Percentiles rank a stretch among this genome's conserved stretches.
These are phyloP conservation scores for Lamprologus callipterus DNA, from an alignment of 2,113 vertebrate species.

Conservation along the genomic window DNA sequence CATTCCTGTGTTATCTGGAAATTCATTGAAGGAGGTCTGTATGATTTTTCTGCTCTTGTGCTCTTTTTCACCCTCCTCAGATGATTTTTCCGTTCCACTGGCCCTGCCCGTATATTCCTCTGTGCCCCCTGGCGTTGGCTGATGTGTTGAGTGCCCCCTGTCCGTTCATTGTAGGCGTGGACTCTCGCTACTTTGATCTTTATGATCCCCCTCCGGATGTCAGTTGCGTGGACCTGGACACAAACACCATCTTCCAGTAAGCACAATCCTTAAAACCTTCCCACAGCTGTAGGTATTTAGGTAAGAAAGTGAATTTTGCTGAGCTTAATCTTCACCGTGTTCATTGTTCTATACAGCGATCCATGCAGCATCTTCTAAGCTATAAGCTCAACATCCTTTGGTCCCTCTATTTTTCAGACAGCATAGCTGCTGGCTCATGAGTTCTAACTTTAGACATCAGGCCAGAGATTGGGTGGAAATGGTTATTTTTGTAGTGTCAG, in stretches of 20 bases:
- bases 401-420: background rate
- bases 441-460: constrained; percentile 11
- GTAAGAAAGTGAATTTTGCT: background rate
- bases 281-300: background rate
- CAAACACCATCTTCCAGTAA: constrained; percentile 98
- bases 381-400: background rate
- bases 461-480: background rate
- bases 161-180: constrained; percentile 96
- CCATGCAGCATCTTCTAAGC: background rate
- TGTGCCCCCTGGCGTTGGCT: constrained; percentile 93
- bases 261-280: constrained; percentile 5
- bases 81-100: constrained; percentile 99
- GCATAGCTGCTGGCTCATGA: background rate
- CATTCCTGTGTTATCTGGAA: background rate
- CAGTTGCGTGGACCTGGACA: constrained; percentile 97
- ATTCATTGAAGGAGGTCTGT: background rate
- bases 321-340: background rate
- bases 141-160: constrained; percentile 95
- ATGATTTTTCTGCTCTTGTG: background rate
- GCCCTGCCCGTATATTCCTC: constrained; percentile 94
- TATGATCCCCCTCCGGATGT: constrained; percentile 95
- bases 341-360: background rate
- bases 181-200: constrained; percentile 97
- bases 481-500: constrained; percentile 19
- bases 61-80: constrained; percentile 59